phyloP scores from a whole-genome alignment of 2,797 vertebrate species.

The Danio kyathit region DNA sequence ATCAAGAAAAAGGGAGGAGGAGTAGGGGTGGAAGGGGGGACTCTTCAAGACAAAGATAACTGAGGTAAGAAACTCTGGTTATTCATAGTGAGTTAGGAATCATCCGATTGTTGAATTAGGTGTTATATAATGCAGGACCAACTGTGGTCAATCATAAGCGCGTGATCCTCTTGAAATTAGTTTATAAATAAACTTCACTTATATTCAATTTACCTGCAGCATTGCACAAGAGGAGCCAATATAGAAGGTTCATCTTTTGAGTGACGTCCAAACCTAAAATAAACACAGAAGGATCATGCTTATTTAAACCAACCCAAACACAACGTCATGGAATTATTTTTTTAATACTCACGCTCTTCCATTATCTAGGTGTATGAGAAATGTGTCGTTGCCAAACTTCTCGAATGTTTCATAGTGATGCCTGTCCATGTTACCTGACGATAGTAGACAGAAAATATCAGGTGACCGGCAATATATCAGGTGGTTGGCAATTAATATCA shows the following conservation, averaged over 20 bases:
- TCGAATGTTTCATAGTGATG: constrained; percentile 97
- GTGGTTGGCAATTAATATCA: not conserved
- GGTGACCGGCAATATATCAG: not conserved
- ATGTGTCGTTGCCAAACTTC: constrained; percentile 93
- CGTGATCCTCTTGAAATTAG: no score
- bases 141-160: no score
- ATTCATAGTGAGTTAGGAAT: no score
- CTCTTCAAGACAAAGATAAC: no score
- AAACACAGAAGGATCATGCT: not conserved
- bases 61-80: no score
- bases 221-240: constrained; percentile 89
- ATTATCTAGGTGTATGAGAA: constrained; percentile 93
- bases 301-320: not conserved
- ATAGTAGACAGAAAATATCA: not conserved
- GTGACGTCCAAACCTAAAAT: constrained; percentile 89
- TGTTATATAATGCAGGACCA: no score
- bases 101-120: no score
- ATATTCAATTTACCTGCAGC: constrained; percentile 86
- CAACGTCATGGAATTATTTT: not conserved
- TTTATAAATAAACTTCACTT: not conserved
- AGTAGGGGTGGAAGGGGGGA: no score
- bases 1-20: no score
- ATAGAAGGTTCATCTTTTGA: constrained; percentile 95
- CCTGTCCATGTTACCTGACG: constrained; percentile 94
- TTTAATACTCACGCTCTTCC: constrained; percentile 87